These are phyloP conservation scores for Polydrusus tereticollis DNA, from an alignment of 2,888 invertebrate species.

Conservation along the genomic window DNA sequence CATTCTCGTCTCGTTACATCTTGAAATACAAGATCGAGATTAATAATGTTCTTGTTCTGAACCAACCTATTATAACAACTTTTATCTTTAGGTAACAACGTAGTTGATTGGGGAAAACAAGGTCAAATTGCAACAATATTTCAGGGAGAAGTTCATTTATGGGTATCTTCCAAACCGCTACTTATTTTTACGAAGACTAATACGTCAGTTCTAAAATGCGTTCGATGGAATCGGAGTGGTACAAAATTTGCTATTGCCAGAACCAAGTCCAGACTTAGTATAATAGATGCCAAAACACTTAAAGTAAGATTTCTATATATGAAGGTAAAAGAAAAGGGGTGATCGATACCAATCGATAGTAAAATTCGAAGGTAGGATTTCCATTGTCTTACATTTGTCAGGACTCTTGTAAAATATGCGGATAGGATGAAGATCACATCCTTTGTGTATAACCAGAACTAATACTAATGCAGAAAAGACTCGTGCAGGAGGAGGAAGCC, in stretches of 20 bases:
- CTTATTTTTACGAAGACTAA: slow-evolving; percentile 37
- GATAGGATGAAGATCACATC: too few relatives aligned
- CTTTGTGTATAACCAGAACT: too few relatives aligned
- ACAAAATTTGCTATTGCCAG: slow-evolving; percentile 49
- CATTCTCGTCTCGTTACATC: too few relatives aligned
- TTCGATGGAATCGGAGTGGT: slow-evolving; percentile 52
- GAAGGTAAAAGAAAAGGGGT: too few relatives aligned
- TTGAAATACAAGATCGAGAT: too few relatives aligned
- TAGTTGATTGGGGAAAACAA: slow-evolving; percentile 54
- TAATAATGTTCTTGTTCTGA: neutral
- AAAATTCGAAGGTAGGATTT: too few relatives aligned
- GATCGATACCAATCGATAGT: too few relatives aligned
- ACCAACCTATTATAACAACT: neutral
- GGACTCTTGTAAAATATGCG: too few relatives aligned
- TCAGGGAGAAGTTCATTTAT: slow-evolving; percentile 52
- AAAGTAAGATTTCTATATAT: slow-evolving; percentile 39
- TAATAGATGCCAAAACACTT: slow-evolving; percentile 46
- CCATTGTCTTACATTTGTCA: too few relatives aligned
- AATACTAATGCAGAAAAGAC: too few relatives aligned
- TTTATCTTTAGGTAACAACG: slow-evolving; percentile 51
- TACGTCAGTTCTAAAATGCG: slow-evolving; percentile 43
- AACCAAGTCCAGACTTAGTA: slow-evolving; percentile 28
- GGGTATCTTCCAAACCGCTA: slow-evolving; percentile 51
- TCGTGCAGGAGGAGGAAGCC: too few relatives aligned
- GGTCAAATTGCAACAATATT: slow-evolving; percentile 54